These are phyloP conservation scores for Pseudococcus longispinus DNA, from an alignment of 2,888 invertebrate species.

Conservation along the genomic window DNA sequence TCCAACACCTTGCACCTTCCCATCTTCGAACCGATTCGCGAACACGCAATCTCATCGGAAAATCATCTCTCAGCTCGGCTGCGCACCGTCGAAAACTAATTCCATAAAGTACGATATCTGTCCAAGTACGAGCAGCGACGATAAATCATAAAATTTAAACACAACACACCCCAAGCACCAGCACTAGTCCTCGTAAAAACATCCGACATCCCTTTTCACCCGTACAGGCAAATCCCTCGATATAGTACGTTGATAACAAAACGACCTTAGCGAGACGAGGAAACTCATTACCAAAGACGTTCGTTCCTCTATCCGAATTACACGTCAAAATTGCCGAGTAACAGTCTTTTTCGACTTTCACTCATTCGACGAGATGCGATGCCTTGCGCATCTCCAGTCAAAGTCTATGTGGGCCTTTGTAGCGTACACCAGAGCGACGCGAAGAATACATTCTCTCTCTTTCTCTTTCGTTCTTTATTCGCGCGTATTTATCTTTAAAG, in stretches of 20 bases:
- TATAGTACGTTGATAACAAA: background rate
- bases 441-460: background rate
- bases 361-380: background rate
- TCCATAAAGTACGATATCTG: constrained; percentile 11
- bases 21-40: background rate
- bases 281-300: constrained; percentile 32
- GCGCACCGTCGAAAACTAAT: background rate
- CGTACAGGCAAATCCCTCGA: background rate
- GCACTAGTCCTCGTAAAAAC: background rate
- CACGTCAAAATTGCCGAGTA: constrained; percentile 34
- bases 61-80: background rate
- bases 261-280: background rate
- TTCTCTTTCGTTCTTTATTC: background rate
- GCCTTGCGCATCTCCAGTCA: background rate
- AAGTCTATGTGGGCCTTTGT: background rate
- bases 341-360: constrained; percentile 35
- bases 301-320: constrained; percentile 15
- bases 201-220: background rate
- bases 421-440: background rate
- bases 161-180: background rate
- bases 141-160: constrained; percentile 23
- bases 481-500: constrained; percentile 31
- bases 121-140: background rate
- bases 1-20: background rate
- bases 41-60: background rate